phyloP scores from a whole-genome alignment of 1,140 invertebrate genomes.

The Pseudoatta argentina region DNA sequence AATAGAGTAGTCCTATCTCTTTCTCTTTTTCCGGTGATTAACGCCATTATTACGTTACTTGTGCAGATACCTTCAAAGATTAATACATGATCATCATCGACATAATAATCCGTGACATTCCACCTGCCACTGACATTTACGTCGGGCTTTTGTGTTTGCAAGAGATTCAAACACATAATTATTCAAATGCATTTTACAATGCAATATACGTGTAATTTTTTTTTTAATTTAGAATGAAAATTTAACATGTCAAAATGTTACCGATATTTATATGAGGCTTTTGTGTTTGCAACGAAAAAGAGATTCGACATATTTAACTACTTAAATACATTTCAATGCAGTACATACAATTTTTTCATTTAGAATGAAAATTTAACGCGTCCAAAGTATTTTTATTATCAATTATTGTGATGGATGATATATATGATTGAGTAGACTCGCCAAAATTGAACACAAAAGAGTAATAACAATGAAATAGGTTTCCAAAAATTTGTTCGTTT shows the following conservation, averaged over 20 bases:
- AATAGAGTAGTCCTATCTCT: slow-evolving; percentile 3
- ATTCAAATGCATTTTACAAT: background rate
- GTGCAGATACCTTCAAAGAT: background rate
- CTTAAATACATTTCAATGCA: no score
- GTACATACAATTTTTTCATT: background rate
- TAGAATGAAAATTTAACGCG: background rate
- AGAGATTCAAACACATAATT: background rate
- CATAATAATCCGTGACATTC: slow-evolving; percentile 36
- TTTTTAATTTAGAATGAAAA: background rate
- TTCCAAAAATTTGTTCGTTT: slow-evolving; percentile 1
- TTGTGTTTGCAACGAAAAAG: background rate
- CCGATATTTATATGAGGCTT: background rate
- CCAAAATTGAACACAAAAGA: background rate
- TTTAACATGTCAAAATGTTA: background rate
- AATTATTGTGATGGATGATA: background rate
- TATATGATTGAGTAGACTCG: background rate
- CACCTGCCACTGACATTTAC: slow-evolving; percentile 6
- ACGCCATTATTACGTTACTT: slow-evolving; percentile 35
- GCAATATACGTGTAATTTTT: background rate
- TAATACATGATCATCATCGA: slow-evolving; percentile 35
- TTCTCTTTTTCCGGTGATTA: background rate
- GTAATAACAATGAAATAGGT: background rate
- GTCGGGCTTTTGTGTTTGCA: background rate
- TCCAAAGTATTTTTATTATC: background rate
- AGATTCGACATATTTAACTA: background rate